These are phyloP conservation scores for Hypolimnas misippus DNA, from an alignment of 2,888 invertebrate species.

Conservation along the genomic window DNA sequence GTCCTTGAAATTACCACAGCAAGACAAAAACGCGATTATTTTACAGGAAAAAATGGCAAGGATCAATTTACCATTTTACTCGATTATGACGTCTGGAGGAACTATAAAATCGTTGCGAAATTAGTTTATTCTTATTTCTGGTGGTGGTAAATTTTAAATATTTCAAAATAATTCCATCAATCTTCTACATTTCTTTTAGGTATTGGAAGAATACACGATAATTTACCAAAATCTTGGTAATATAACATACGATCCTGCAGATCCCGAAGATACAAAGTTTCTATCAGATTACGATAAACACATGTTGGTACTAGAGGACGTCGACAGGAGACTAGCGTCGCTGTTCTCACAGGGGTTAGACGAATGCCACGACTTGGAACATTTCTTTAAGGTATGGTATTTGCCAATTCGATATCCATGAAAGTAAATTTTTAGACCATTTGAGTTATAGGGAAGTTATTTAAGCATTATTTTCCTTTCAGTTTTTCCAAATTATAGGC, in stretches of 20 bases:
- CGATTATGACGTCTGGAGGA: no score
- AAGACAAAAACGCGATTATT: no score
- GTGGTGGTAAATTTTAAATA: no score
- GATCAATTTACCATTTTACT: no score
- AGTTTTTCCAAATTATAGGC: constrained; percentile 89
- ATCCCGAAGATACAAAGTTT: constrained; percentile 88
- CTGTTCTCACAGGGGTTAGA: constrained; percentile 92
- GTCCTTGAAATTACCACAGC: not conserved
- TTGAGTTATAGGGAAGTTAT: not conserved
- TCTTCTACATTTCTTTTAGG: constrained; percentile 48
- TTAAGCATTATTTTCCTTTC: constrained; percentile 48
- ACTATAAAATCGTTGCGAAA: no score
- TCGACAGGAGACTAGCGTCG: constrained; percentile 91
- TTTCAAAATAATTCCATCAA: no score
- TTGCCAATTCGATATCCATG: constrained; percentile 11
- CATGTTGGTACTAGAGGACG: constrained; percentile 85
- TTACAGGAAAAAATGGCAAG: no score
- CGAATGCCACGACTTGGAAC: constrained; percentile 85
- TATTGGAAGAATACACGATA: constrained; percentile 66
- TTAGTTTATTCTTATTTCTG: no score
- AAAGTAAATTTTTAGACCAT: not conserved
- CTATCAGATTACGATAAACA: constrained; percentile 86
- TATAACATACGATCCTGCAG: constrained; percentile 90
- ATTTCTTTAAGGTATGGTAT: constrained; percentile 75
- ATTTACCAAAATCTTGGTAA: constrained; percentile 70